Percentiles rank a stretch among this genome's conserved stretches.
Conservation (phyloP, 2,113 vertebrate species). For the Caloenas nicobarica region DNA sequence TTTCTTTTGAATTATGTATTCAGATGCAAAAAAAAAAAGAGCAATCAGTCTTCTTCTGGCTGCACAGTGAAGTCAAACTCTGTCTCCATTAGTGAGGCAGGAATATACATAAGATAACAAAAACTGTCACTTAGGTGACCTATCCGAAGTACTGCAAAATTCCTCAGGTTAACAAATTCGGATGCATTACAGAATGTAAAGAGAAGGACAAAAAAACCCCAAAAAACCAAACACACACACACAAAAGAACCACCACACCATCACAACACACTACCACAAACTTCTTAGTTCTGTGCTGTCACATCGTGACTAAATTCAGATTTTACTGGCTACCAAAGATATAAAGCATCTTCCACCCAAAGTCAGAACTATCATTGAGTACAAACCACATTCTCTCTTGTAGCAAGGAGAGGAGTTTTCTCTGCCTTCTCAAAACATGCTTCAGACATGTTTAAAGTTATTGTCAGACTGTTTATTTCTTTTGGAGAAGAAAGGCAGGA, state of each 20-base stretch:
- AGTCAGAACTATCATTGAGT: neutral
- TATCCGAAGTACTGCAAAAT: neutral
- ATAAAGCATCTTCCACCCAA: neutral
- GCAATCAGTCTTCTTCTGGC: neutral
- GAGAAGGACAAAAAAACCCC: too few species aligned
- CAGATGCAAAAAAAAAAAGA: neutral
- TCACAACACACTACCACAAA: too few species aligned
- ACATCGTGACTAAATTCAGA: neutral
- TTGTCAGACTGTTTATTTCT: neutral
- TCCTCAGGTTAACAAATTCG: neutral
- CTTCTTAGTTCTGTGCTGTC: neutral
- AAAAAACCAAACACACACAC: too few species aligned
- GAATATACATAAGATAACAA: neutral
- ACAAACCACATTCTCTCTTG: neutral
- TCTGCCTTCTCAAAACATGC: neutral
- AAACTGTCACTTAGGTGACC: neutral
- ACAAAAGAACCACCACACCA: too few species aligned
- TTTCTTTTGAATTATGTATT: neutral
- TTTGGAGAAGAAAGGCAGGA: neutral
- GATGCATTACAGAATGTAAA: neutral
- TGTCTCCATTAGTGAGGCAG: neutral
- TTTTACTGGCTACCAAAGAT: neutral
- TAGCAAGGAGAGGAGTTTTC: neutral
- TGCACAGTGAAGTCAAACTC: neutral
- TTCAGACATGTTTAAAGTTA: neutral